Conservation (phyloP, 2,888 invertebrate genomes). For the Anticlea derivata region DNA sequence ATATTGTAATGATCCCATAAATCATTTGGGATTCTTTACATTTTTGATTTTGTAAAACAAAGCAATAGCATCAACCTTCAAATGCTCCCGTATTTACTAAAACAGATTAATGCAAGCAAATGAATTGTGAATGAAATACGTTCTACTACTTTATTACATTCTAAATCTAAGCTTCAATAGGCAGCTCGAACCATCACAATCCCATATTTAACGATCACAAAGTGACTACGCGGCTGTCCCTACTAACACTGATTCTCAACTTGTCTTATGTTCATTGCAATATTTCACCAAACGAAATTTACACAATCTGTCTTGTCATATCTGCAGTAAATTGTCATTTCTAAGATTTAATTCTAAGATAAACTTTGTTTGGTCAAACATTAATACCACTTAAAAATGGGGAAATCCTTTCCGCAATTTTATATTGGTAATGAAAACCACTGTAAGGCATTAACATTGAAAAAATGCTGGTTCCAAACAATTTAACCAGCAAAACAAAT, state of each 20-base stretch:
- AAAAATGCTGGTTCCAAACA: too few relatives aligned
- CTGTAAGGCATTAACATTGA: too few relatives aligned
- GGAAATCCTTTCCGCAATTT: not conserved
- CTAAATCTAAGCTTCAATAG: constrained; percentile 45
- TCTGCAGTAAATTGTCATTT: too few relatives aligned
- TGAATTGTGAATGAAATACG: constrained; percentile 11
- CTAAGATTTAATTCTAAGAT: too few relatives aligned
- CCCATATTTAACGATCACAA: constrained; percentile 49
- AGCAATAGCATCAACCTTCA: not conserved
- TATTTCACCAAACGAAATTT: not conserved
- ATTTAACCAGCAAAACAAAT: too few relatives aligned
- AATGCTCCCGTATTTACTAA: constrained; percentile 18
- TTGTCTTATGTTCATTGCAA: not conserved
- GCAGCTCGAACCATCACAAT: constrained; percentile 53
- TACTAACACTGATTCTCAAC: constrained; percentile 35
- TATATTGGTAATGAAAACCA: too few relatives aligned
- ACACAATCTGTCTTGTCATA: not conserved
- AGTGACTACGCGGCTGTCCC: constrained; percentile 41
- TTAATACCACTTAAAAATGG: not conserved
- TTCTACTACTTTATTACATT: constrained; percentile 17
- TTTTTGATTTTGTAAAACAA: not conserved
- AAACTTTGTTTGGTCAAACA: constrained; percentile 2
- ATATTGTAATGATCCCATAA: too few relatives aligned
- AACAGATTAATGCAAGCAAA: not conserved
- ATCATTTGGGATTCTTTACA: too few relatives aligned